These are phyloP conservation scores for Eueides isabella DNA, from an alignment of 1,140 invertebrate species.

Conservation along the genomic window DNA sequence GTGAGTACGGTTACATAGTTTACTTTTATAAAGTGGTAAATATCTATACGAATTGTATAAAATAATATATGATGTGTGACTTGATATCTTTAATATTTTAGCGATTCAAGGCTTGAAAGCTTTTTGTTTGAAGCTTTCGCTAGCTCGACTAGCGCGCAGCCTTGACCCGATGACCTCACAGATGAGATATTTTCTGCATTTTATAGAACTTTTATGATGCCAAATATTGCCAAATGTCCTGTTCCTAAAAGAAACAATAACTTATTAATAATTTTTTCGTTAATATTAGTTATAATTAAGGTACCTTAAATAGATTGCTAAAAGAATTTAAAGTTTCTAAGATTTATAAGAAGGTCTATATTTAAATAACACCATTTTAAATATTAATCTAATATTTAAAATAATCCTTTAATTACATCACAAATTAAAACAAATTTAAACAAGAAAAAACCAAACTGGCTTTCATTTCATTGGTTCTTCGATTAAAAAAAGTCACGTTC, in stretches of 20 bases:
- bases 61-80: background rate
- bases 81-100: background rate
- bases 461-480: conserved; percentile 58
- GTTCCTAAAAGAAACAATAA: background rate
- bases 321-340: too few species aligned
- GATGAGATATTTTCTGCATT: background rate
- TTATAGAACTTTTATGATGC: background rate
- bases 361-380: too few species aligned
- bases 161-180: background rate
- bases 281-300: too few species aligned
- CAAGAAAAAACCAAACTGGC: conserved; percentile 18
- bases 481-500: conserved; percentile 70
- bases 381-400: too few species aligned
- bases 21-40: too few species aligned
- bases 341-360: too few species aligned
- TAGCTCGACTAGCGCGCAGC: background rate
- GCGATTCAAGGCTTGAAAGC: background rate
- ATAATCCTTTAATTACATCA: too few species aligned
- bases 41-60: background rate
- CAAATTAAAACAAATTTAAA: background rate
- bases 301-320: too few species aligned
- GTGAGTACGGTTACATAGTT: too few species aligned
- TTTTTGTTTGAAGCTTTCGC: background rate
- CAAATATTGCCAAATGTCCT: background rate
- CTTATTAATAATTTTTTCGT: too few species aligned